Evolutionary conservation across 37 sponge, comb jelly and placozoan species (phyloP), one percentile per base, ranked within the genome.

Genomic region (Oscarella lobularis): DNA sequence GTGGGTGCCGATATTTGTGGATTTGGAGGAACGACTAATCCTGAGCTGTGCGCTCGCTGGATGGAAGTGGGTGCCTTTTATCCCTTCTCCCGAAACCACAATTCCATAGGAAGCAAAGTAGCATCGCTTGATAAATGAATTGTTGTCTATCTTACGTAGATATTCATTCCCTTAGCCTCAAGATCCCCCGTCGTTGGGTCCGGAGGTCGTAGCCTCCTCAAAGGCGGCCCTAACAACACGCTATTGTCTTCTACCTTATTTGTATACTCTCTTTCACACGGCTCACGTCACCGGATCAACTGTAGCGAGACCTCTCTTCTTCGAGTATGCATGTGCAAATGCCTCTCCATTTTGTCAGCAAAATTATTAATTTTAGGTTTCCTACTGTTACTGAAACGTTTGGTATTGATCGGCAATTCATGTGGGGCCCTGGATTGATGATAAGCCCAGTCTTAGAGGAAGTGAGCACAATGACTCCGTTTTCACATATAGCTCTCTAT

Each of bases 1-100:
- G 88, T 88, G 33, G 93, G 93, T 2, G 89, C 89, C 31, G 89
- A 92, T 41, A 88, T 92, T 32, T 88, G 93, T 78, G 93, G 93
- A 27, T 92, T 88, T 38, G 41, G 41, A 76, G 93, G 79, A 67
- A 78, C 81, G 60, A 70, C 87, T 32, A 86, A 84, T 33, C 80
- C 77, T 32, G 84, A 88, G 81, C 75, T 92, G 76, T 88, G 89
- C 37, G 76, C 76, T 32, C 67, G 93, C n/a, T 92, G 93, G 93
- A 69, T 78, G 29, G 82, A 88, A 75, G 37, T 92, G 35, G 93
- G 93, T 73, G 93, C 93, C 0, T 92, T 88, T 37, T 92, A 92
- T 48, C 84, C 89, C 4, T 88, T 88, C 66, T 92, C 87, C 2
- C 36, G 89, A 30, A 89, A 87, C 78, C 93, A 92, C 80, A 92